phyloP scores from a whole-genome alignment of 2,888 invertebrate species.

The Nesidiocoris tenuis region DNA sequence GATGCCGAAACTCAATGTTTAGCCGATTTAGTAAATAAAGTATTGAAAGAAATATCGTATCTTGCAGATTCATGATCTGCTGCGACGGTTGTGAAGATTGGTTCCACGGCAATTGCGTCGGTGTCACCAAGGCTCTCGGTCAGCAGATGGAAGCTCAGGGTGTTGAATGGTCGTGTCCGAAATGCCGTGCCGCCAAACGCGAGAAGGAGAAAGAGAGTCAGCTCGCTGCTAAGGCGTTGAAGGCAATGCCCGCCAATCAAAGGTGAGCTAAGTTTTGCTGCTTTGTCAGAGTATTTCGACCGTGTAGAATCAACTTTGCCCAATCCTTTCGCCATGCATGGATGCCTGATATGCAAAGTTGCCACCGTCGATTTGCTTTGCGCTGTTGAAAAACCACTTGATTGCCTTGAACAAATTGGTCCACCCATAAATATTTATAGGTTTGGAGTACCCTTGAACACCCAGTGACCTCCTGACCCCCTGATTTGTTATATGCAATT shows the following conservation, averaged over 20 bases:
- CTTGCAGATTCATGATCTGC: conserved; percentile 85
- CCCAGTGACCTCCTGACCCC: too few species aligned
- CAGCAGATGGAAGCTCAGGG: conserved; percentile 88
- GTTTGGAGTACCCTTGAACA: too few species aligned
- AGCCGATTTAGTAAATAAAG: too few species aligned
- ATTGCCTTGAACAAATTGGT: too few species aligned
- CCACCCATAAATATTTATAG: too few species aligned
- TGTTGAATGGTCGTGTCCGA: conserved; percentile 85
- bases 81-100: conserved; percentile 95
- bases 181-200: conserved; percentile 65
- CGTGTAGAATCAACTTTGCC: too few species aligned
- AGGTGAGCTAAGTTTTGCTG: conserved; percentile 42
- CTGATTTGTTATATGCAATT: too few species aligned
- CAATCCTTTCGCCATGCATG: background rate
- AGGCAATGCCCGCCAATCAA: conserved; percentile 41
- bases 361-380: too few species aligned
- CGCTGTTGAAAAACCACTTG: too few species aligned
- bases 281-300: background rate
- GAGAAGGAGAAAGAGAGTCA: conserved; percentile 6
- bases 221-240: conserved; percentile 10
- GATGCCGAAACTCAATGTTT: too few species aligned
- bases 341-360: too few species aligned
- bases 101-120: conserved; percentile 97
- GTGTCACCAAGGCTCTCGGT: conserved; percentile 84
- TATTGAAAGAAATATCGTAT: too few species aligned